Conservation (phyloP, 2,888 invertebrate genomes). For the Arrhopalites spinosus region DNA sequence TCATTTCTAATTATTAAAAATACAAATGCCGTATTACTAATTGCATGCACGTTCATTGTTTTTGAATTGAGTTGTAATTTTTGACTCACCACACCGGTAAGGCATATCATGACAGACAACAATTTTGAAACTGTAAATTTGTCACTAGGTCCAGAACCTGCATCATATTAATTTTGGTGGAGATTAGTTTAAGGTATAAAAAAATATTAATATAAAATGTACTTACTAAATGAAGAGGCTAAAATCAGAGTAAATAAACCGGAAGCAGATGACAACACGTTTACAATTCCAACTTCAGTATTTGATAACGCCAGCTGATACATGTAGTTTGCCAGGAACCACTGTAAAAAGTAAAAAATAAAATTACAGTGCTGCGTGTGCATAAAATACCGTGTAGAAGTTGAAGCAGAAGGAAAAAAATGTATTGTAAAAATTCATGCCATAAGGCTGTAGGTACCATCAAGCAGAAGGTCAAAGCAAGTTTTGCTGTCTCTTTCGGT, state of each 20-base stretch:
- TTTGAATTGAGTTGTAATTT: not conserved
- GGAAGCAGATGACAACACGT: slow-evolving; percentile 85
- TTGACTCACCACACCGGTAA: slow-evolving; percentile 76
- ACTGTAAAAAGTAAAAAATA: slow-evolving; percentile 67
- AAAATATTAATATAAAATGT: no score
- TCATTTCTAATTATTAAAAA: no score
- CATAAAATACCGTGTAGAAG: no score
- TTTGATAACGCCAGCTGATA: slow-evolving; percentile 86
- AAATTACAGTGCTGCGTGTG: not conserved
- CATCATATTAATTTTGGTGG: no score
- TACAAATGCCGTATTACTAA: not conserved
- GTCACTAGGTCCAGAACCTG: no score
- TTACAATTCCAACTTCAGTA: slow-evolving; percentile 84
- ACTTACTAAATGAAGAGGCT: slow-evolving; percentile 84
- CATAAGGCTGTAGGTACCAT: slow-evolving; percentile 65
- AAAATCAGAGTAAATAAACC: slow-evolving; percentile 86
- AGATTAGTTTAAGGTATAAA: no score
- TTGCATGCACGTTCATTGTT: no score
- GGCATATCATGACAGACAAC: slow-evolving; percentile 76
- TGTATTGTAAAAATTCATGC: no score
- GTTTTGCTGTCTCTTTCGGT: slow-evolving; percentile 75
- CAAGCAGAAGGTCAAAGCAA: slow-evolving; percentile 83
- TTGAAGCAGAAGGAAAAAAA: no score
- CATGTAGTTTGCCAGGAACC: slow-evolving; percentile 92
- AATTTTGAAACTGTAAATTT: slow-evolving; percentile 85